Conservation (phyloP, 2,113 vertebrate genomes). For the Ciconia stormi region DNA sequence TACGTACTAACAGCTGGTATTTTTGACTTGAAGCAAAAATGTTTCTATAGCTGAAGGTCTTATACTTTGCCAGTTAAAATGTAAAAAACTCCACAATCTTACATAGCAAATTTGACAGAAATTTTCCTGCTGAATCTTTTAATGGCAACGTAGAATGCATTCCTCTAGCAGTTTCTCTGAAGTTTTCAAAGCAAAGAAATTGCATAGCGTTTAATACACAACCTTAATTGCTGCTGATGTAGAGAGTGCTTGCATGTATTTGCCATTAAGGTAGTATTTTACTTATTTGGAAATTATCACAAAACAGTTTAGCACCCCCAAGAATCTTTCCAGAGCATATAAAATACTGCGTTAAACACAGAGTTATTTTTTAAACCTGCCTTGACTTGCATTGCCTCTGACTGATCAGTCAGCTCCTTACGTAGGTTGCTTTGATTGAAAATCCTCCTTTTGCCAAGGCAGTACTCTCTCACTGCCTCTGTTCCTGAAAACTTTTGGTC, state of each 20-base stretch:
- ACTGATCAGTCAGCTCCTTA: slow-evolving; percentile 3
- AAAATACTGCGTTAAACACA: not conserved
- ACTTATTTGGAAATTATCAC: not conserved
- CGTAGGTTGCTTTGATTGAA: slow-evolving; percentile 1
- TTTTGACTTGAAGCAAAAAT: not conserved
- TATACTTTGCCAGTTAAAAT: not conserved
- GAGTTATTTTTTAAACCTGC: not conserved
- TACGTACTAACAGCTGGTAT: not conserved
- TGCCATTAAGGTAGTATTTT: not conserved
- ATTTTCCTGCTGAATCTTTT: not conserved
- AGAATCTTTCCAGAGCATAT: not conserved
- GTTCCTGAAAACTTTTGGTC: not conserved
- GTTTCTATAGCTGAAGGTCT: not conserved
- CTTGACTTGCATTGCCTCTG: not conserved
- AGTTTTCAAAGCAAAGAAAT: not conserved
- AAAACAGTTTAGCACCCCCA: not conserved
- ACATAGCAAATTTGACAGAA: no score
- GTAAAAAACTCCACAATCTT: no score
- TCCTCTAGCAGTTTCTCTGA: not conserved
- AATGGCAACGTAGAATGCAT: not conserved
- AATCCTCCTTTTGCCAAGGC: slow-evolving; percentile 13
- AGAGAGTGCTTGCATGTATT: not conserved
- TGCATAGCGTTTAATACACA: not conserved
- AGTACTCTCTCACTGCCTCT: not conserved
- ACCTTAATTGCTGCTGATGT: not conserved